Conservation (phyloP, 2,113 vertebrate genomes). For the Syngnathoides biaculeatus region DNA sequence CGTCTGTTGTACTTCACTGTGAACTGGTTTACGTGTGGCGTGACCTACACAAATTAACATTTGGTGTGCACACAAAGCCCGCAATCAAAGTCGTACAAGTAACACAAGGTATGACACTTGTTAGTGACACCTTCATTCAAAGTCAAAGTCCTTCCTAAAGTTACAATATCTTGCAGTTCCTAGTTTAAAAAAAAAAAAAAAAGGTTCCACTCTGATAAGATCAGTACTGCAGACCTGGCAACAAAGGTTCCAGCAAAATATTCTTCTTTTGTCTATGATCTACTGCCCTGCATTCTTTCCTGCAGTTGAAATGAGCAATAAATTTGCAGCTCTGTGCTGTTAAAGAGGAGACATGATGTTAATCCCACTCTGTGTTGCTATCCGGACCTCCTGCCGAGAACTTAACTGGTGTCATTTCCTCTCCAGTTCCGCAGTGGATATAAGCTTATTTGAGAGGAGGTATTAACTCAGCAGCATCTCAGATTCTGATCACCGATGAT, state of each 20-base stretch:
- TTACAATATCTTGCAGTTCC: too few species aligned
- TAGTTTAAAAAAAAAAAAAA: too few species aligned
- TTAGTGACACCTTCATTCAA: too few species aligned
- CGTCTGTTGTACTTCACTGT: too few species aligned
- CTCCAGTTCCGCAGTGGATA: slow-evolving; percentile 10
- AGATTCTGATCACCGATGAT: background rate
- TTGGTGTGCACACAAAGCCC: too few species aligned
- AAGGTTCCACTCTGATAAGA: background rate
- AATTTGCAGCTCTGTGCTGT: slow-evolving; percentile 24
- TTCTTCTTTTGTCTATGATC: too few species aligned
- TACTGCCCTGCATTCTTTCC: too few species aligned
- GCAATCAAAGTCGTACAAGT: too few species aligned
- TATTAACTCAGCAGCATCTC: slow-evolving; percentile 8
- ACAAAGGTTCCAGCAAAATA: background rate
- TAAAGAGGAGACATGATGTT: slow-evolving; percentile 25
- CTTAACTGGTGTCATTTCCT: slow-evolving; percentile 13
- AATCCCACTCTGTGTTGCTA: slow-evolving; percentile 21
- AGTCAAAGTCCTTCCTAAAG: too few species aligned
- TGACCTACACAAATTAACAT: too few species aligned
- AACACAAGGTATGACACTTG: too few species aligned
- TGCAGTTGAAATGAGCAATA: background rate
- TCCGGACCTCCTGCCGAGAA: slow-evolving; percentile 25
- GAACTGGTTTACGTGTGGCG: too few species aligned
- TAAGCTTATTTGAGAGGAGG: slow-evolving; percentile 8
- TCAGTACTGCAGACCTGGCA: background rate